A percentile compares a stretch with the other conserved stretches of the same genome.
Conservation (phyloP, 2,113 vertebrate species). For the Tragelaphus strepsiceros region DNA sequence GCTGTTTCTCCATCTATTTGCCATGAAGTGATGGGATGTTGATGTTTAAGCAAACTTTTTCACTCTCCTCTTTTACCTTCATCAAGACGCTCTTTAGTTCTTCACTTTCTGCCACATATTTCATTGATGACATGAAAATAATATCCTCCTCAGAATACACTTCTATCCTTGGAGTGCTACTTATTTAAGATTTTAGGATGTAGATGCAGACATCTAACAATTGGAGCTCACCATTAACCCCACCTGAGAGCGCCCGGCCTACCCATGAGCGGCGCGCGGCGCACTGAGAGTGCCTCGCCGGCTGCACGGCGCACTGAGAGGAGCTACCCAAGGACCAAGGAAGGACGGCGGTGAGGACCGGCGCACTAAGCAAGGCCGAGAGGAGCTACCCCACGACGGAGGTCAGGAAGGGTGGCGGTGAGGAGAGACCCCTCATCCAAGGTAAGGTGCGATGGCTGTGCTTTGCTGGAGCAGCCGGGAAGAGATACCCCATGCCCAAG, state of each 20-base stretch:
- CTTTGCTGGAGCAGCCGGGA: too few species aligned
- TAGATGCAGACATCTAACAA: not conserved
- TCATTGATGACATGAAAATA: not conserved
- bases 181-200: not conserved
- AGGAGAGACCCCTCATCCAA: too few species aligned
- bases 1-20: not conserved
- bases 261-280: too few species aligned
- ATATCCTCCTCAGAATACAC: not conserved
- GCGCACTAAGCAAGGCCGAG: too few species aligned
- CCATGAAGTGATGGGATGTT: not conserved
- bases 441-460: too few species aligned
- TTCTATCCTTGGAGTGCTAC: not conserved
- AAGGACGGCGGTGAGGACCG: too few species aligned
- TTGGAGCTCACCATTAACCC: not conserved
- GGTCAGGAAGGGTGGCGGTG: too few species aligned
- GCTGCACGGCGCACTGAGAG: too few species aligned
- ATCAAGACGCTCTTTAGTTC: not conserved
- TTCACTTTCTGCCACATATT: not conserved
- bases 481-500: too few species aligned
- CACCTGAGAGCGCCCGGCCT: not conserved
- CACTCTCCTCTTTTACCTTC: not conserved
- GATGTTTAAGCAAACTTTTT: not conserved
- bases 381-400: too few species aligned
- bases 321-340: too few species aligned
- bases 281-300: too few species aligned